Conservation (phyloP, 1,140 invertebrate genomes). For the Xylocopa sonorina region DNA sequence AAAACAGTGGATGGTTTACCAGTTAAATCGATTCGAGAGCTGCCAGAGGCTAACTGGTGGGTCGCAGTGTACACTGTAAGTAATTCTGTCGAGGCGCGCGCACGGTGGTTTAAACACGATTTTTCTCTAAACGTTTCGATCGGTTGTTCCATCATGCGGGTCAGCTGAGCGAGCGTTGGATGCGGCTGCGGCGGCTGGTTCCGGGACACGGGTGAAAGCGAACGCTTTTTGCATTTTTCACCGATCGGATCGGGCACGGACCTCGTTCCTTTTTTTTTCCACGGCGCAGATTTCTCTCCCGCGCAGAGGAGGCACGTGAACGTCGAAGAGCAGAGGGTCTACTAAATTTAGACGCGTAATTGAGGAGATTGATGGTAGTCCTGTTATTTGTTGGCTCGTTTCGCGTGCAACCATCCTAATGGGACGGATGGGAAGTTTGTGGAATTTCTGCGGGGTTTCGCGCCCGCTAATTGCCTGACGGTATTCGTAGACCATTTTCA, state of each 20-base stretch:
- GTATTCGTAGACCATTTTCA: no score
- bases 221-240: slow-evolving; percentile 33
- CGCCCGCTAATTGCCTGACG: not conserved
- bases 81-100: no score
- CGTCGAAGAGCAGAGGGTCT: not conserved
- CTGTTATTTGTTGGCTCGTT: not conserved
- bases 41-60: no score
- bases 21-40: no score
- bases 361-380: not conserved
- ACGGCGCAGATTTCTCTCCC: slow-evolving; percentile 9
- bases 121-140: no score
- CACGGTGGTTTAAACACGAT: no score
- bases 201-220: slow-evolving; percentile 23
- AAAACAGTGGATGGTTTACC: no score
- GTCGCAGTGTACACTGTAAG: no score
- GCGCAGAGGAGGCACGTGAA: not conserved
- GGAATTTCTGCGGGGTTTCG: no score
- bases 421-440: not conserved
- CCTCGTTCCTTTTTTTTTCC: slow-evolving; percentile 7
- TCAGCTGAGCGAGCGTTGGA: not conserved
- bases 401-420: not conserved
- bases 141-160: not conserved
- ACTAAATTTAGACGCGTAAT: not conserved
- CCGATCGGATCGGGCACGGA: not conserved
- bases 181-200: not conserved